These are phyloP conservation scores for Chondrilla cf. caribensis DNA, from an alignment of 37 sponge, comb jelly and placozoan genomes.

Conservation along the genomic window DNA sequence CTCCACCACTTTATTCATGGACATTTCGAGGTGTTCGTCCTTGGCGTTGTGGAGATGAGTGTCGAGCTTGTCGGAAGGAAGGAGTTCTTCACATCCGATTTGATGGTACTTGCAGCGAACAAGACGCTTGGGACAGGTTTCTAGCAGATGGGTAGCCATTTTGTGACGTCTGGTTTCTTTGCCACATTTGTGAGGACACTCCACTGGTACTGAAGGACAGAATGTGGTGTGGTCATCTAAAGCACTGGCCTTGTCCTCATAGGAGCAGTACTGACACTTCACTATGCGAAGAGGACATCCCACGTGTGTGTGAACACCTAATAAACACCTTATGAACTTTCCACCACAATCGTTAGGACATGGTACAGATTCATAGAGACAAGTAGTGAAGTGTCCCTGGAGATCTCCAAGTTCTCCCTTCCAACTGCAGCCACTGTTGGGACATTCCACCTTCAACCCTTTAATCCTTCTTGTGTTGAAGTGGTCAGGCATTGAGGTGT, in stretches of 20 bases:
- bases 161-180: background rate
- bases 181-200: background rate
- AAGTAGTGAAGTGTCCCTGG: background rate
- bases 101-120: background rate
- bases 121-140: background rate
- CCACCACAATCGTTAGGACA: background rate
- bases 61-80: background rate
- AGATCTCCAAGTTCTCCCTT: constrained; percentile 14
- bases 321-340: background rate
- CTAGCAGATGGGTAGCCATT: background rate
- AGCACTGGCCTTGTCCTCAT: background rate
- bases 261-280: background rate
- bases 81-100: background rate
- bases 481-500: constrained; percentile 16
- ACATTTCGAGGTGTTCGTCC: background rate
- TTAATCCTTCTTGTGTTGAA: constrained; percentile 10
- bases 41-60: background rate
- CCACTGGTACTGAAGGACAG: background rate
- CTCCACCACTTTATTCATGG: constrained; percentile 11
- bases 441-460: constrained; percentile 1
- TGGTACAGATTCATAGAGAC: background rate
- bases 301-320: background rate
- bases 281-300: background rate
- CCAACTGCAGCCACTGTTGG: background rate
- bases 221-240: background rate